These are phyloP conservation scores for Oegoconia quadripuncta DNA, from an alignment of 2,888 invertebrate genomes.

Conservation along the genomic window DNA sequence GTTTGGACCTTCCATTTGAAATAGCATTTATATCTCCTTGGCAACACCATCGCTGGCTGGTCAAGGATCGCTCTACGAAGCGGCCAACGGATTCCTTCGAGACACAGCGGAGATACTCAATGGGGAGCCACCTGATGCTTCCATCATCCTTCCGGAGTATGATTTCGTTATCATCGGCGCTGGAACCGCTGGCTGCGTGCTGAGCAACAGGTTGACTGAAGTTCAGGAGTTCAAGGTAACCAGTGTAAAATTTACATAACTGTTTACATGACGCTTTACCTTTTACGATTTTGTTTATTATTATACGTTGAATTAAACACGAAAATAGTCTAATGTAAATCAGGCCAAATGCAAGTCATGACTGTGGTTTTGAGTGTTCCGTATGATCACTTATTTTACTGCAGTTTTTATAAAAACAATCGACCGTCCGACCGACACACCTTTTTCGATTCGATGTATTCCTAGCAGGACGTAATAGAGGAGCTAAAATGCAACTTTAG, in stretches of 20 bases:
- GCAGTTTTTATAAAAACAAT: too few species aligned
- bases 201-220: conserved; percentile 61
- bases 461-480: too few species aligned
- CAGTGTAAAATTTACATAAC: not conserved
- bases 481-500: too few species aligned
- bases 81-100: conserved; percentile 32
- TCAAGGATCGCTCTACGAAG: conserved; percentile 32
- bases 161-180: conserved; percentile 64
- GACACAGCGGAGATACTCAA: conserved; percentile 29
- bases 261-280: too few species aligned
- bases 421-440: too few species aligned
- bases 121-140: conserved; percentile 39
- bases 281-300: too few species aligned
- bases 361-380: too few species aligned
- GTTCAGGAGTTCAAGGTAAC: conserved; percentile 49
- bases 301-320: too few species aligned
- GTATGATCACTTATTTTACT: too few species aligned
- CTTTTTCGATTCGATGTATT: too few species aligned
- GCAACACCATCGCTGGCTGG: conserved; percentile 17
- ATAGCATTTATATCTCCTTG: conserved; percentile 13
- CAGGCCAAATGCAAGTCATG: too few species aligned
- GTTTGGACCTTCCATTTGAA: conserved; percentile 1
- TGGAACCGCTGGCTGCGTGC: conserved; percentile 55
- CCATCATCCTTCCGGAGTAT: conserved; percentile 34
- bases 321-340: too few species aligned